Evolutionary conservation across 2,113 vertebrate genomes (phyloP).

Genomic region (Syrrhaptes paradoxus): DNA sequence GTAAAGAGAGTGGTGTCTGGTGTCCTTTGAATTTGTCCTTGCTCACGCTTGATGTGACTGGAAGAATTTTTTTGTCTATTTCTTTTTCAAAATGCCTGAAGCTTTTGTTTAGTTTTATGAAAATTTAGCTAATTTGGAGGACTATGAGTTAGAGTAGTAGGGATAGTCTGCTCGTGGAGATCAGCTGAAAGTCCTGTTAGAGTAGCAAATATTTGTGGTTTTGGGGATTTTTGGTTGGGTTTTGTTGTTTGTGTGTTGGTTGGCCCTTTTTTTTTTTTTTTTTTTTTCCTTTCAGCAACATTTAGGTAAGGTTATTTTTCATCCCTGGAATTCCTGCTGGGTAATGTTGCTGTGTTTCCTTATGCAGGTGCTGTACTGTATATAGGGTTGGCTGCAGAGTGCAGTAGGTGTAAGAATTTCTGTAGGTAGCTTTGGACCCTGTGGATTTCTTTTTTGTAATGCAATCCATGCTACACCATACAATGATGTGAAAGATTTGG

Average conservation of each 20-base stretch:
- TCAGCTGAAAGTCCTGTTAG: not conserved
- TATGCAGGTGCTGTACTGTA: not conserved
- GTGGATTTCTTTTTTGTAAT: not conserved
- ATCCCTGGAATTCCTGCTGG: not conserved
- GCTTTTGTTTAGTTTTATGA: not conserved
- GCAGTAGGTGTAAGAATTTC: not conserved
- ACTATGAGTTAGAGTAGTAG: not conserved
- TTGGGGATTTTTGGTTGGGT: not conserved
- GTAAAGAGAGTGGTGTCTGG: not conserved
- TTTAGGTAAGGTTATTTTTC: not conserved
- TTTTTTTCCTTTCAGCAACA: not conserved
- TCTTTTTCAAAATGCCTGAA: not conserved
- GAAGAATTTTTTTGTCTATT: accelerated
- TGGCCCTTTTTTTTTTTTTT: not conserved
- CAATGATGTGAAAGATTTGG: not conserved
- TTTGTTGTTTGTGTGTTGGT: no score
- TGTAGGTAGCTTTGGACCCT: not conserved
- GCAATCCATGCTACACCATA: not conserved
- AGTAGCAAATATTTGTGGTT: not conserved
- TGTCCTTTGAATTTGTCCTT: not conserved
- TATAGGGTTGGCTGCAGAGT: not conserved
- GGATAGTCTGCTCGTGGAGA: not conserved
- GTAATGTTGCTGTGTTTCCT: not conserved
- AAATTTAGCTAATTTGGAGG: not conserved
- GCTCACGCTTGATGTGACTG: accelerated